Percentiles rank a stretch among this genome's conserved stretches.
Conservation (phyloP, 1,140 invertebrate genomes). For the Panonychus citri region DNA sequence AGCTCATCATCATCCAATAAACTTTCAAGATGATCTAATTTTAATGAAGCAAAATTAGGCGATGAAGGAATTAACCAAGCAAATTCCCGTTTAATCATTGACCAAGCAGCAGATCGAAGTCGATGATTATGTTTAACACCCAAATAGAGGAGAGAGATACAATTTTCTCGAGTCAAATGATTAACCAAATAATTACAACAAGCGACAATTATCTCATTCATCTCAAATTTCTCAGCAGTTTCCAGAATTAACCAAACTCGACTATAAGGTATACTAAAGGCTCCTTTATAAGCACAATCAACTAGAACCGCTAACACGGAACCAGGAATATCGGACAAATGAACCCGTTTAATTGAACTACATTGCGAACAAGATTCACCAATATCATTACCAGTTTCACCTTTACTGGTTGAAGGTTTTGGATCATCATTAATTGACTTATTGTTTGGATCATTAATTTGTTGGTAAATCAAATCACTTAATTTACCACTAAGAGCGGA, state of each 20-base stretch:
- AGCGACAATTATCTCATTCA: not conserved
- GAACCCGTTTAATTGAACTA: not conserved
- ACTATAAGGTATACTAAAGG: not conserved
- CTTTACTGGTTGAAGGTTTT: too few species aligned
- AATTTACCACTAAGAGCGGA: not conserved
- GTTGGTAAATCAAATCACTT: not conserved
- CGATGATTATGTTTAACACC: not conserved
- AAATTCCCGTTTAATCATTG: not conserved
- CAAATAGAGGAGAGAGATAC: not conserved
- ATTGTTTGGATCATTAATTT: not conserved
- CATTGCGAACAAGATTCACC: not conserved
- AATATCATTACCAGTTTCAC: too few species aligned
- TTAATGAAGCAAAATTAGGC: not conserved
- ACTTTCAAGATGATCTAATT: not conserved
- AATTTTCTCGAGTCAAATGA: slow-evolving; percentile 2
- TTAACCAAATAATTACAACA: not conserved
- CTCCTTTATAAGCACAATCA: slow-evolving; percentile 1
- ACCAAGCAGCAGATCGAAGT: not conserved
- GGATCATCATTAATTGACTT: not conserved
- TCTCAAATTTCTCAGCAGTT: not conserved
- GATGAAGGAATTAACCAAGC: not conserved
- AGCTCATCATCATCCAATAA: slow-evolving; percentile 1
- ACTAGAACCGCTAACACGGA: not conserved
- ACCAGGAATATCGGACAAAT: not conserved
- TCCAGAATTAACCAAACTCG: not conserved